Conservation (phyloP, 2,888 invertebrate species). For the Agriopis marginaria region DNA sequence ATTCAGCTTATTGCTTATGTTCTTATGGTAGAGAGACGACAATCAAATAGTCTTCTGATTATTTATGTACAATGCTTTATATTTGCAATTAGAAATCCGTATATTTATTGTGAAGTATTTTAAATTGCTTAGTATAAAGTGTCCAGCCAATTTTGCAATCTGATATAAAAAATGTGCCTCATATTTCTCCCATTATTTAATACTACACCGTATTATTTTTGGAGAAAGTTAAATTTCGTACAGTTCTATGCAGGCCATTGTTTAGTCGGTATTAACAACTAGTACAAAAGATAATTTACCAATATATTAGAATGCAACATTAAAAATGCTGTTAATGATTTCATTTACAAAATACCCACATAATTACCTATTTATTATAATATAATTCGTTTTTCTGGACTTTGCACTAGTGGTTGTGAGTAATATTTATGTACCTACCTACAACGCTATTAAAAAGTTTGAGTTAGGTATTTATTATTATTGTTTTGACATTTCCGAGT, state of each 20-base stretch:
- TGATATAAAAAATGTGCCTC: slow-evolving; percentile 7
- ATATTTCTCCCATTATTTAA: slow-evolving; percentile 1
- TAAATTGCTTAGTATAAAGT: not conserved
- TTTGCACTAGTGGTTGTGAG: no score
- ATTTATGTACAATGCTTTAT: slow-evolving; percentile 11
- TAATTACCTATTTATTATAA: not conserved
- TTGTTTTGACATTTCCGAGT: no score
- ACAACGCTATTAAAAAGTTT: no score
- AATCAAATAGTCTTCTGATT: slow-evolving; percentile 11
- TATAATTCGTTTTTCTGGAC: not conserved
- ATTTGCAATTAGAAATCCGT: not conserved
- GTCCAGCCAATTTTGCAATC: slow-evolving; percentile 20
- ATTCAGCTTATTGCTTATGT: slow-evolving; percentile 33
- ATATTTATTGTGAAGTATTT: not conserved
- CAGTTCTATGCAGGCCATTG: not conserved
- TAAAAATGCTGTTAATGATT: not conserved
- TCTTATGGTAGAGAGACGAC: slow-evolving; percentile 28
- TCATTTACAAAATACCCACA: not conserved
- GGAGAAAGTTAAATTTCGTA: slow-evolving; percentile 1
- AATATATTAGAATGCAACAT: not conserved
- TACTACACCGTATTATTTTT: not conserved
- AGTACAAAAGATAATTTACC: not conserved
- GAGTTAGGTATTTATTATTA: no score
- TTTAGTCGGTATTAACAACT: not conserved
- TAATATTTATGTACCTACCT: no score